phyloP scores from a whole-genome alignment of 1,140 invertebrate species.

The Cataglyphis hispanica region DNA sequence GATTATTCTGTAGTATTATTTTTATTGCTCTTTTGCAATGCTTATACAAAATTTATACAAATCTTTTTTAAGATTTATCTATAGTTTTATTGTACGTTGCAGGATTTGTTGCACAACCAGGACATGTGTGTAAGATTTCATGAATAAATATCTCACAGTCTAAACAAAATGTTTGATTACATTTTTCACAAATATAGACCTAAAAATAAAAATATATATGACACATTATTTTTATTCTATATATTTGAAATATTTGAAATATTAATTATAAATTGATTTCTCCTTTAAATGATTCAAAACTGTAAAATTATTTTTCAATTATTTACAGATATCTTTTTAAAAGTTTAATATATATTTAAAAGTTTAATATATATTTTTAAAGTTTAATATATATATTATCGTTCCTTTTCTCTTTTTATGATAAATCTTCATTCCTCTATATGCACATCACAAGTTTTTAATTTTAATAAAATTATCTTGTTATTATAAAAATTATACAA shows the following conservation, averaged over 20 bases:
- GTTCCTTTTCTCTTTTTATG: too few relatives aligned
- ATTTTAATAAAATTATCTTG: neutral
- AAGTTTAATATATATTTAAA: too few relatives aligned
- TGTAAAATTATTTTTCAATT: neutral
- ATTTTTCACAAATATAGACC: slow-evolving; percentile 93
- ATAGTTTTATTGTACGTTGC: slow-evolving; percentile 84
- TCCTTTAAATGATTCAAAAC: neutral
- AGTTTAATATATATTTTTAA: too few relatives aligned
- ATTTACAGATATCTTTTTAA: neutral
- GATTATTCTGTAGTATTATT: neutral
- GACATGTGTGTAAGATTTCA: slow-evolving; percentile 97
- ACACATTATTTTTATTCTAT: neutral
- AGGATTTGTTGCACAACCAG: slow-evolving; percentile 93
- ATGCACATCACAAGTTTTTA: neutral
- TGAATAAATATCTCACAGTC: slow-evolving; percentile 98
- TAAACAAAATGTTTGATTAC: slow-evolving; percentile 94
- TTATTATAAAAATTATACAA: neutral
- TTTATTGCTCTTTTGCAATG: neutral
- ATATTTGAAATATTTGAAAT: neutral
- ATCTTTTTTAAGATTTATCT: slow-evolving; percentile 63
- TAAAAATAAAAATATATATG: slow-evolving; percentile 82
- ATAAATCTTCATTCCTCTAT: too few relatives aligned
- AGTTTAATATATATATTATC: too few relatives aligned
- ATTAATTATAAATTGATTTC: neutral
- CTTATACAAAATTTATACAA: neutral